Conservation (phyloP, 2,888 invertebrate species). For the Latrodectus elegans region DNA sequence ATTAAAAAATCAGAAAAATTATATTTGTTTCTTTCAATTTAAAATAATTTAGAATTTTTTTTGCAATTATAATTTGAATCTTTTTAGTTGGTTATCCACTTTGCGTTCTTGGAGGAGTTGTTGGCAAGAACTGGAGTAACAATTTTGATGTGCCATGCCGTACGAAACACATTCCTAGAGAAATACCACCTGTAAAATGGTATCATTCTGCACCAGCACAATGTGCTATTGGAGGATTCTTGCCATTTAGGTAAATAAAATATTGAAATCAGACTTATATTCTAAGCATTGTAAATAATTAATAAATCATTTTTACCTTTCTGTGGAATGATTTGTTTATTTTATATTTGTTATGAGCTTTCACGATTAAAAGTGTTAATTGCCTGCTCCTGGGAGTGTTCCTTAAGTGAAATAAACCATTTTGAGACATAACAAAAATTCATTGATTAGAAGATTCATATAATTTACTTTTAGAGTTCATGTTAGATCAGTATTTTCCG, state of each 20-base stretch:
- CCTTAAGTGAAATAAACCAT: no score
- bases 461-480: no score
- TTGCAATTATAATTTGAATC: neutral
- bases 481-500: no score
- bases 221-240: constrained; percentile 77
- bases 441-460: no score
- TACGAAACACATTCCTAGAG: constrained; percentile 77
- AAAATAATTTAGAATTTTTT: neutral
- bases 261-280: neutral
- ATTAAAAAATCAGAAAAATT: neutral
- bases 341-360: no score
- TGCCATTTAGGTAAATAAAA: constrained; percentile 76
- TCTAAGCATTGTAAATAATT: neutral
- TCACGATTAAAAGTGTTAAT: no score
- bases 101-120: constrained; percentile 77
- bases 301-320: no score
- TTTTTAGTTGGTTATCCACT: constrained; percentile 77
- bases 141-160: constrained; percentile 77
- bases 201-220: constrained; percentile 76
- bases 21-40: neutral
- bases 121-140: constrained; percentile 76
- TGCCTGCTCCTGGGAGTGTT: no score
- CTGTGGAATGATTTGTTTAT: no score
- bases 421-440: no score
- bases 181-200: constrained; percentile 77